These are phyloP conservation scores for Spisula subtruncata DNA, from an alignment of 2,888 invertebrate species.

Conservation along the genomic window DNA sequence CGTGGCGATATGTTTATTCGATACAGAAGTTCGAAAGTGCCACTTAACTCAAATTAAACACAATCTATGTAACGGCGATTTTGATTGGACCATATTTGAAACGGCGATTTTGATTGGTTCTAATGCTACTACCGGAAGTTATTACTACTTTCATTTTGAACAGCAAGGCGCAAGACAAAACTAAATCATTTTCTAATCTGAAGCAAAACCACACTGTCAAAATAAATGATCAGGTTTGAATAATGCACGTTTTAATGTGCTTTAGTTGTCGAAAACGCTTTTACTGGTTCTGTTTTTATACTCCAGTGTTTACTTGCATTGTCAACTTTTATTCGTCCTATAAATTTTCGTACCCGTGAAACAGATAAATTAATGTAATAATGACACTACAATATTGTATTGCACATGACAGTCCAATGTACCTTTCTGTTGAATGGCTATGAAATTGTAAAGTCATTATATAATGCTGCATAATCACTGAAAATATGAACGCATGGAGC, in stretches of 20 bases:
- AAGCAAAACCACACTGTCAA: not conserved
- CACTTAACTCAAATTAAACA: constrained; percentile 15
- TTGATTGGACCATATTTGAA: constrained; percentile 30
- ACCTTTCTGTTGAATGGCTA: too few species aligned
- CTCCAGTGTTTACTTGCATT: not conserved
- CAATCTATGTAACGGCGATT: not conserved
- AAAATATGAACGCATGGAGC: too few species aligned
- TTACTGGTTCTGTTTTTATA: not conserved
- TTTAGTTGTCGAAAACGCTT: not conserved
- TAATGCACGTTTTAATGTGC: not conserved
- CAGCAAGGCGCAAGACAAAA: not conserved
- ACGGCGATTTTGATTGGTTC: constrained; percentile 21
- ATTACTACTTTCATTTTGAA: constrained; percentile 41
- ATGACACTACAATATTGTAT: too few species aligned
- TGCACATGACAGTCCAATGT: too few species aligned
- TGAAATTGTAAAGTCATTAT: too few species aligned
- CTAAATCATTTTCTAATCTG: not conserved
- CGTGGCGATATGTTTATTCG: not conserved
- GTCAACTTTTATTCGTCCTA: constrained; percentile 1
- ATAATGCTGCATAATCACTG: too few species aligned
- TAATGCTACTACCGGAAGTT: constrained; percentile 29
- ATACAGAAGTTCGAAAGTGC: constrained; percentile 19
- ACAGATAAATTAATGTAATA: too few species aligned
- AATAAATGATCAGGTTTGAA: not conserved
- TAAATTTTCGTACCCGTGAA: constrained; percentile 10